Conservation (phyloP, 2,113 vertebrate species). For the Lichenostomus cassidix region DNA sequence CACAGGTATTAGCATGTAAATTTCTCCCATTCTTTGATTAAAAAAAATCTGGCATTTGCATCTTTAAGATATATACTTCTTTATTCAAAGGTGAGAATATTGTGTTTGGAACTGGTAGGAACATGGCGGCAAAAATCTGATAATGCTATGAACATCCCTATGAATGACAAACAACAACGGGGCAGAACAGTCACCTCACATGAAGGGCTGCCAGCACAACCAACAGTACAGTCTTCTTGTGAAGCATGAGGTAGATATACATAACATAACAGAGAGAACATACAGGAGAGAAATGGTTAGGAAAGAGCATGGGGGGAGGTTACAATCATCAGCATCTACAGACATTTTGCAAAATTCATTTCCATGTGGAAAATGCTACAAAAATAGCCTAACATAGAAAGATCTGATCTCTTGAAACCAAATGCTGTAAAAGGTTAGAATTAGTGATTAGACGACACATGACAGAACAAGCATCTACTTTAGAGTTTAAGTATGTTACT, state of each 20-base stretch:
- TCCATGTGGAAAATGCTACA: conserved; percentile 40
- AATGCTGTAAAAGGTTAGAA: not conserved
- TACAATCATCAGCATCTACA: conserved; percentile 74
- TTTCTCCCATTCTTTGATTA: conserved; percentile 23
- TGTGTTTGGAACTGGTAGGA: conserved; percentile 56
- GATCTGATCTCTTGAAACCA: conserved; percentile 19
- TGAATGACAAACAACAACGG: conserved; percentile 57
- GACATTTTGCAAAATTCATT: conserved; percentile 49
- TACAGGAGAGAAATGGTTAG: conserved; percentile 38
- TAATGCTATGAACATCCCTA: conserved; percentile 63
- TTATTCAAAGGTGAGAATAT: conserved; percentile 40
- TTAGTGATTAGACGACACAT: not conserved
- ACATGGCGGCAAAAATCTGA: conserved; percentile 28
- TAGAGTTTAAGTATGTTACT: conserved; percentile 9
- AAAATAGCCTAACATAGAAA: conserved; percentile 40
- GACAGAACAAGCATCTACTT: not conserved
- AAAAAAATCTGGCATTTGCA: conserved; percentile 33
- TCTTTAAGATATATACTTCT: conserved; percentile 31
- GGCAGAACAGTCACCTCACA: conserved; percentile 56
- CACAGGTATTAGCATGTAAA: conserved; percentile 69
- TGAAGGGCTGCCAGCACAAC: conserved; percentile 64
- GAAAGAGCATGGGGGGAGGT: conserved; percentile 31
- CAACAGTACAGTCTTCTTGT: conserved; percentile 74
- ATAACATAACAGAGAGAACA: conserved; percentile 67
- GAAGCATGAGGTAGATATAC: conserved; percentile 91